phyloP scores from a whole-genome alignment of 2,797 vertebrate genomes.

The Siniperca undulata region DNA sequence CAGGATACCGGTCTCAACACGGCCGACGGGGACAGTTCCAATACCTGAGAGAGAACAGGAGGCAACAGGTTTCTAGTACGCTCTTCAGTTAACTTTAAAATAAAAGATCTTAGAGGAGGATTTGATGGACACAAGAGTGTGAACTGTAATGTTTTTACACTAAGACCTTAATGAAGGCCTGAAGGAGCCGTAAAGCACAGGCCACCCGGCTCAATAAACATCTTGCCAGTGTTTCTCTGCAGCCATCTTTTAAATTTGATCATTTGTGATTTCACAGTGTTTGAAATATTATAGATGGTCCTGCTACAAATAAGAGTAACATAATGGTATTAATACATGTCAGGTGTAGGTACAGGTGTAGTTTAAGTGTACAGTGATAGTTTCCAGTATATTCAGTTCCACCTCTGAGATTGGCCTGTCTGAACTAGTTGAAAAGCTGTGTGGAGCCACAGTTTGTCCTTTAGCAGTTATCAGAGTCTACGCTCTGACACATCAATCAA shows the following conservation, averaged over 20 bases:
- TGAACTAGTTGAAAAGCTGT: no score
- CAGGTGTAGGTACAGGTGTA: neutral
- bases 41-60: constrained; percentile 76
- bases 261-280: neutral
- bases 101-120: neutral
- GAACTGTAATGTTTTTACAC: neutral
- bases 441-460: no score
- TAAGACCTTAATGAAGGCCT: neutral
- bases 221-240: neutral
- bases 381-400: neutral
- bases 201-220: neutral
- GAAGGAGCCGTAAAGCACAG: neutral
- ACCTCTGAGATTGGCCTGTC: neutral
- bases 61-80: neutral
- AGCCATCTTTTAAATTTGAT: neutral
- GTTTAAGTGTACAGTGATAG: neutral
- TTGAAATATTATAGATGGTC: neutral
- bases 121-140: neutral
- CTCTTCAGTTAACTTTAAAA: neutral
- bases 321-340: neutral
- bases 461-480: neutral
- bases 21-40: constrained; percentile 86
- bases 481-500: neutral
- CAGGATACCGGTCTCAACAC: constrained; percentile 87
- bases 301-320: neutral